phyloP scores from a whole-genome alignment of 1,140 invertebrate species.

The Nymphalis io region DNA sequence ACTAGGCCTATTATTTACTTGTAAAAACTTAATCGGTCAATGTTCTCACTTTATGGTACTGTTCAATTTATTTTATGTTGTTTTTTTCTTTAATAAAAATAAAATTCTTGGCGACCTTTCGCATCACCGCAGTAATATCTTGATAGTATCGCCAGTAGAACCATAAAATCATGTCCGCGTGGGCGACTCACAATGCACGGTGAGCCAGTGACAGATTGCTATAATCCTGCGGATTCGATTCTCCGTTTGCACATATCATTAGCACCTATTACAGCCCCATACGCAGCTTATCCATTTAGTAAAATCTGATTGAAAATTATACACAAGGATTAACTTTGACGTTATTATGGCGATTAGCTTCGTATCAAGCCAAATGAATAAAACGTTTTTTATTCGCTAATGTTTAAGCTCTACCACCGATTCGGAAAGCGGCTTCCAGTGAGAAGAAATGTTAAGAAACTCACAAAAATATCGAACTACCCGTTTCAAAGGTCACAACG shows the following conservation, averaged over 20 bases:
- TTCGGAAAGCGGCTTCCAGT: no score
- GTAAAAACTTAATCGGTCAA: no score
- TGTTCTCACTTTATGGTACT: no score
- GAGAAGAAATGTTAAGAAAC: no score
- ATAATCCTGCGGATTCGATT: conserved; percentile 50
- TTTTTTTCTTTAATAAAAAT: neutral
- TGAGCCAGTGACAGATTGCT: conserved; percentile 53
- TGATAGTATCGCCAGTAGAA: conserved; percentile 41
- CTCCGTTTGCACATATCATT: conserved; percentile 54
- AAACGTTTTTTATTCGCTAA: no score
- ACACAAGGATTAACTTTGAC: conserved; percentile 16
- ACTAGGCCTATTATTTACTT: no score
- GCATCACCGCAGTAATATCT: conserved; percentile 40
- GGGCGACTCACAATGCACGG: conserved; percentile 26
- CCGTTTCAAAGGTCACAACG: no score
- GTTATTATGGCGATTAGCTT: neutral
- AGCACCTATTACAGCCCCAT: conserved; percentile 47
- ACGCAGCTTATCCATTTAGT: conserved; percentile 10
- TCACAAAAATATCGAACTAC: no score
- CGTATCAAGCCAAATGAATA: no score
- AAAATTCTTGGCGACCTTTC: conserved; percentile 24
- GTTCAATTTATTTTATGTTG: no score
- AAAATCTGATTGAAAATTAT: conserved; percentile 23
- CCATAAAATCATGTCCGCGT: conserved; percentile 25
- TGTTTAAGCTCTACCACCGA: no score